Evolutionary conservation across 1,140 invertebrate genomes (phyloP).

Genomic region (Meloidogyne chitwoodi): DNA sequence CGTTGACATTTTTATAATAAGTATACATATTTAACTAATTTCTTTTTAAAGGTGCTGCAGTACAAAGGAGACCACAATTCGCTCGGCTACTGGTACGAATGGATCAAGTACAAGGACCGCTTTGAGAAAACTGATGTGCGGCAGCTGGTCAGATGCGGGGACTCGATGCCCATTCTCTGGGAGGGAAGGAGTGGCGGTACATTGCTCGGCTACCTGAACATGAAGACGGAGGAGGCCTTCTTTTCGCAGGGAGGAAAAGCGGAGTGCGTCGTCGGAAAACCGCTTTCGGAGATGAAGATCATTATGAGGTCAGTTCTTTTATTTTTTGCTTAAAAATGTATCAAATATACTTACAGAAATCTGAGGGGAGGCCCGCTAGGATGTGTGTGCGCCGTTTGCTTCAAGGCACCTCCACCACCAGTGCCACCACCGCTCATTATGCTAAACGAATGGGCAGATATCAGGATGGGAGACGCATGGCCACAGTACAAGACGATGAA

Average conservation of each 20-base stretch:
- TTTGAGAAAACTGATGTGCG: constrained; percentile 31
- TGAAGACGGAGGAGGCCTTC: constrained; percentile 44
- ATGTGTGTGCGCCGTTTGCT: constrained; percentile 41
- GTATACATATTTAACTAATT: not conserved
- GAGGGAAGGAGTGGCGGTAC: constrained; percentile 27
- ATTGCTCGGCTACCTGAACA: constrained; percentile 48
- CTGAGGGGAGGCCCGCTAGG: constrained; percentile 16
- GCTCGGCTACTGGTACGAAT: constrained; percentile 52
- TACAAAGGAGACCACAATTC: constrained; percentile 49
- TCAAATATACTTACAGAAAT: too few relatives aligned
- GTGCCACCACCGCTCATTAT: constrained; percentile 1
- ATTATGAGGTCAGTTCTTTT: constrained; percentile 33
- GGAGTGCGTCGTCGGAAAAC: constrained; percentile 27
- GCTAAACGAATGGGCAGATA: constrained; percentile 39
- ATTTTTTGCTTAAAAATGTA: too few relatives aligned
- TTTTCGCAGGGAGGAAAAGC: constrained; percentile 39
- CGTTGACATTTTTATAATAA: not conserved
- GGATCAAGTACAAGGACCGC: constrained; percentile 54
- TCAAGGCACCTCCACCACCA: constrained; percentile 17
- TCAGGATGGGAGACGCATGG: constrained; percentile 40
- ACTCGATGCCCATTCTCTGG: constrained; percentile 49
- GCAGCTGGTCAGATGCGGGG: constrained; percentile 43
- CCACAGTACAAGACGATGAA: constrained; percentile 24
- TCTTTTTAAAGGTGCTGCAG: constrained; percentile 38
- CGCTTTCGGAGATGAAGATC: constrained; percentile 31